phyloP scores from a whole-genome alignment of 2,888 invertebrate species.

The Timema cristinae region DNA sequence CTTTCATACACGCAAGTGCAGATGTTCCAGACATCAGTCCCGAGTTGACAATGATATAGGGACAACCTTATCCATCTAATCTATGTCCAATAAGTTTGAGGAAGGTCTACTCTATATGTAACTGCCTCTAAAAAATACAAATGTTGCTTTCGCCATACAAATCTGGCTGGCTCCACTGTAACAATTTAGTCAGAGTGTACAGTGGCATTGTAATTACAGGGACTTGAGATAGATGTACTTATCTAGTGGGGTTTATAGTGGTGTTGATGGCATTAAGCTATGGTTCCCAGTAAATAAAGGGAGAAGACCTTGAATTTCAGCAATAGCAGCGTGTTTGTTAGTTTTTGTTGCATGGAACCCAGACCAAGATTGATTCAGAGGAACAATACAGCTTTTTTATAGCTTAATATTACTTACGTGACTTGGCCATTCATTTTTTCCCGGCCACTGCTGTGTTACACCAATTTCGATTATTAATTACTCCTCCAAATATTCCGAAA shows the following conservation, averaged over 20 bases:
- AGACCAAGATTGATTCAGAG: neutral
- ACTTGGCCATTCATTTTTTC: neutral
- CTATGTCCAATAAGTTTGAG: neutral
- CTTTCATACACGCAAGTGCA: neutral
- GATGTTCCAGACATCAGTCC: constrained; percentile 6
- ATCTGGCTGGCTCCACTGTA: neutral
- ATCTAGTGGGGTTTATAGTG: neutral
- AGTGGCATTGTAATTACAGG: constrained; percentile 1
- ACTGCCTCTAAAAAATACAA: neutral
- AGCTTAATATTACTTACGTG: neutral
- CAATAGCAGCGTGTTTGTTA: neutral
- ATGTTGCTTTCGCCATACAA: constrained; percentile 4
- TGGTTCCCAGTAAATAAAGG: neutral
- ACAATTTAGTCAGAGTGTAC: neutral
- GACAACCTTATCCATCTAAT: neutral
- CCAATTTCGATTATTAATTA: neutral
- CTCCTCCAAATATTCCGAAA: neutral
- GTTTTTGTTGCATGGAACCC: neutral
- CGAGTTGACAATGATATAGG: neutral
- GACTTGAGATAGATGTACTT: neutral
- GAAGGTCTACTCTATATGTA: neutral
- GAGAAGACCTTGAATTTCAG: neutral
- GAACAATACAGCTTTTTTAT: neutral
- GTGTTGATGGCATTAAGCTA: neutral
- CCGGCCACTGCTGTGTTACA: neutral